Percentiles rank a stretch among this genome's conserved stretches.
Evolutionary conservation across 2,888 invertebrate species (phyloP).

Genomic region (Pantelozetes paolii): DNA sequence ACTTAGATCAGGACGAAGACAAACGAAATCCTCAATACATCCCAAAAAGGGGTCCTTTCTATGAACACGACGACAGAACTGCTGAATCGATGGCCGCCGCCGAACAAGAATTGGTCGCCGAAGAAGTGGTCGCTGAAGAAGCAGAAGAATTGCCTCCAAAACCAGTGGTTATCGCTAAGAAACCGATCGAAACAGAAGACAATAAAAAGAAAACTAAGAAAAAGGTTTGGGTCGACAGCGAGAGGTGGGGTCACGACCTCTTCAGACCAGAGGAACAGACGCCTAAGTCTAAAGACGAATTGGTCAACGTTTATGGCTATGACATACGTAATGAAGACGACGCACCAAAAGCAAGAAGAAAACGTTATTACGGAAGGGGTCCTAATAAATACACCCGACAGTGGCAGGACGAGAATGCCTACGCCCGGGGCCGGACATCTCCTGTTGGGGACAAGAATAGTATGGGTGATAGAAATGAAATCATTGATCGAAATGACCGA

Average conservation of each 20-base stretch:
- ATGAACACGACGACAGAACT: slow-evolving; percentile 83
- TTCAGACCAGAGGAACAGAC: slow-evolving; percentile 73
- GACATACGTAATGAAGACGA: slow-evolving; percentile 90
- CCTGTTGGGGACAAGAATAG: neutral
- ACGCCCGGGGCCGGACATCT: slow-evolving; percentile 58
- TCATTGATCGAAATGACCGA: neutral
- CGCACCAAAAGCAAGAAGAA: slow-evolving; percentile 72
- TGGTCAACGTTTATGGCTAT: slow-evolving; percentile 82
- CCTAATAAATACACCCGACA: slow-evolving; percentile 86
- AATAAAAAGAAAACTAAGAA: slow-evolving; percentile 29
- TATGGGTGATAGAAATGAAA: neutral
- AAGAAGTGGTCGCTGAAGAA: slow-evolving; percentile 8
- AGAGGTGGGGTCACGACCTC: slow-evolving; percentile 79
- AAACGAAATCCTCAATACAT: slow-evolving; percentile 94
- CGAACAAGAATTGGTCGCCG: slow-evolving; percentile 20
- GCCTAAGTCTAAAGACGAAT: slow-evolving; percentile 77
- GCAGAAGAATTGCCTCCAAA: slow-evolving; percentile 18
- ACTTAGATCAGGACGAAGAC: slow-evolving; percentile 88
- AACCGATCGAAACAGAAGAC: neutral
- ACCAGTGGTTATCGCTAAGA: slow-evolving; percentile 12
- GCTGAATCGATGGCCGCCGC: slow-evolving; percentile 46
- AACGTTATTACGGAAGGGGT: slow-evolving; percentile 82
- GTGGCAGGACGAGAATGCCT: slow-evolving; percentile 90
- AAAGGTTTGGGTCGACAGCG: slow-evolving; percentile 52
- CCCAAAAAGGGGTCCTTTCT: slow-evolving; percentile 90